These are phyloP conservation scores for Acanthopleura granulata DNA, from an alignment of 2,888 invertebrate species.

Conservation along the genomic window DNA sequence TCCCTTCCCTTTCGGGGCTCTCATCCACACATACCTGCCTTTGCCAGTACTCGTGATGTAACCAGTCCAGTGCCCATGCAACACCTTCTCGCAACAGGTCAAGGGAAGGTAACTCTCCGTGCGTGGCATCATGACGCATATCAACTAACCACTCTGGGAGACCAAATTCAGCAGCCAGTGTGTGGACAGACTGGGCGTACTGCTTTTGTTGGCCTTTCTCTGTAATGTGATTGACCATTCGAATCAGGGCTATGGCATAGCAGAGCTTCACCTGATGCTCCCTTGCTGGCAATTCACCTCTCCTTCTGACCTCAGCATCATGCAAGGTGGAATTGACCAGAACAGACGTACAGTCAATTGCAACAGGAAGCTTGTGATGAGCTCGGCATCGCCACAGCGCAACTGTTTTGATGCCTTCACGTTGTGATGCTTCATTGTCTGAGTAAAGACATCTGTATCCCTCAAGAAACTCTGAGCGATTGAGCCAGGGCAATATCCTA, in stretches of 20 bases:
- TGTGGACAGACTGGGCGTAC: conserved; percentile 43
- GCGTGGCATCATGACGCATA: conserved; percentile 83
- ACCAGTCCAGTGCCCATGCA: conserved; percentile 78
- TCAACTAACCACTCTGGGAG: conserved; percentile 86
- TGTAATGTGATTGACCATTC: conserved; percentile 67
- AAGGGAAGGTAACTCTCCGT: conserved; percentile 79
- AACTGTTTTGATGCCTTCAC: background rate
- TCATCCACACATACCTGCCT: background rate
- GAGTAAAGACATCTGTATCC: background rate
- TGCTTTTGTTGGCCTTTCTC: conserved; percentile 54
- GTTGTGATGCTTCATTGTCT: background rate
- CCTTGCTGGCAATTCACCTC: no score
- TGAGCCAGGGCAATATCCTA: background rate
- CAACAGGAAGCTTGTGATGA: background rate
- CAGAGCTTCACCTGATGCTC: background rate
- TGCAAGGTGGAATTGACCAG: background rate
- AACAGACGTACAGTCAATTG: background rate
- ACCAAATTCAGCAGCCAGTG: conserved; percentile 70
- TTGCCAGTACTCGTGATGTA: conserved; percentile 71
- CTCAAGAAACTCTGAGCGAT: background rate
- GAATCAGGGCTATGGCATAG: background rate
- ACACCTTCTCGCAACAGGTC: conserved; percentile 77
- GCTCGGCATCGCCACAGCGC: background rate
- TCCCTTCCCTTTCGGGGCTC: no score
- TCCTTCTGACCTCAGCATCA: background rate